Percentiles rank a stretch among this genome's conserved stretches.
Evolutionary conservation across 2,797 vertebrate genomes (phyloP).

Genomic region (Danio tinwini): DNA sequence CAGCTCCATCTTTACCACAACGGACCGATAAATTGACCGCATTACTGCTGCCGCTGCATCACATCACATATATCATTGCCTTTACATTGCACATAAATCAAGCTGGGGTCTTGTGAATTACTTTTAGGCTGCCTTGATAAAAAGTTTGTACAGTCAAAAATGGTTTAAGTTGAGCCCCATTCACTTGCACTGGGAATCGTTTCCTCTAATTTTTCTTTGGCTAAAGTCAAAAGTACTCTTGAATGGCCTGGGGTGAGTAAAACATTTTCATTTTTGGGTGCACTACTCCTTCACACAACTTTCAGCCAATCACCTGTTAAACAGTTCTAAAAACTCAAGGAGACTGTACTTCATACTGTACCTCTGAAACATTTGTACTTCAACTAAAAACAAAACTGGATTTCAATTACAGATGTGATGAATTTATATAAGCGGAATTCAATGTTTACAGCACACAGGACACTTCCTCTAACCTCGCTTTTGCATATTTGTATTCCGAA

Average conservation of each 20-base stretch:
- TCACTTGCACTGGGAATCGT: background rate
- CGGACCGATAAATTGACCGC: too few species aligned
- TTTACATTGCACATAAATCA: too few species aligned
- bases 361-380: slow-evolving; percentile 41
- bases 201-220: too few species aligned
- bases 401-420: slow-evolving; percentile 30
- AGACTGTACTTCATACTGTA: slow-evolving; percentile 18
- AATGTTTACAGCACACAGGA: slow-evolving; percentile 58
- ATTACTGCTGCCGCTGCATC: too few species aligned
- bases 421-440: slow-evolving; percentile 25
- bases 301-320: background rate
- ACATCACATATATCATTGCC: too few species aligned
- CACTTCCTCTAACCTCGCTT: slow-evolving; percentile 40
- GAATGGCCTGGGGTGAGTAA: background rate
- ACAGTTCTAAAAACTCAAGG: slow-evolving; percentile 24
- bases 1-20: too few species aligned
- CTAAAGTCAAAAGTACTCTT: background rate
- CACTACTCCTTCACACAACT: background rate
- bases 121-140: background rate
- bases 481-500: slow-evolving; percentile 41
- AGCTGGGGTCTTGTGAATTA: too few species aligned
- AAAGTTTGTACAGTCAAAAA: background rate
- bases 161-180: background rate
- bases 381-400: background rate
- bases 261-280: too few species aligned